Base-by-base conservation (phyloP, 2,113 vertebrate species). In the Malaclemys terrapin region DNA sequence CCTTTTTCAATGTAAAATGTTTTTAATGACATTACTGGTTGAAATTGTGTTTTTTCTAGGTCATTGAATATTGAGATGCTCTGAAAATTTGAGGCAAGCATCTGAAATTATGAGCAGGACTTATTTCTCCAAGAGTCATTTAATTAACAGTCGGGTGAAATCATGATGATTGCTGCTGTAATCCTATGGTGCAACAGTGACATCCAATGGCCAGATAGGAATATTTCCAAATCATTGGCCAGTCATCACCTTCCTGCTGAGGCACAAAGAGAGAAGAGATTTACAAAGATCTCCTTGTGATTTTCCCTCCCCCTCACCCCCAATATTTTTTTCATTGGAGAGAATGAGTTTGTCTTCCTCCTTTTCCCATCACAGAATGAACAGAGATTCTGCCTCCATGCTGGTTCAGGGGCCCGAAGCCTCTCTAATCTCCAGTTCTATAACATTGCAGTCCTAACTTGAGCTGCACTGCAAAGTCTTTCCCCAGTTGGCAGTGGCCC, bases 21-120 rank as follows among this genome's bases (percentile, higher is more conserved):
- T 89, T 95, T 89, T 95, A 96, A 94, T 93, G 90, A 45, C 81
- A 92, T 62, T 27, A 90, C 49, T 14, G 69, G 25, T 85, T 85
- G 83, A 85, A 90, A 89, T 94, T 90, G 75, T 90, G 1, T 38
- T 29, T 81, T 92, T 96, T 96, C 56, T 89, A 76, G 84, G 25
- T 89, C 80, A 54, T 85, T 56, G 59, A 7, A 85, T 82, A 57
- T 79, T 79, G 47, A 81, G 47, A 53, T 80, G 13, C 69, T 1
- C 0, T 88, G 53, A 87, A 81, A 84, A 59, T 87, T 52, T 80
- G 19, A 25, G 85, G 47, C 62, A 49, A 90, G 3, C 91, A 72
- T 91, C 56, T 82, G 47, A 87, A 84, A 0, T 4, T n/a, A 0
- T 14, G 13, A 29, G 11, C 59, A 62, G 59, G 59, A 62, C 59